These are phyloP conservation scores for Acropternis orthonyx DNA, from an alignment of 2,797 vertebrate species.

Conservation along the genomic window DNA sequence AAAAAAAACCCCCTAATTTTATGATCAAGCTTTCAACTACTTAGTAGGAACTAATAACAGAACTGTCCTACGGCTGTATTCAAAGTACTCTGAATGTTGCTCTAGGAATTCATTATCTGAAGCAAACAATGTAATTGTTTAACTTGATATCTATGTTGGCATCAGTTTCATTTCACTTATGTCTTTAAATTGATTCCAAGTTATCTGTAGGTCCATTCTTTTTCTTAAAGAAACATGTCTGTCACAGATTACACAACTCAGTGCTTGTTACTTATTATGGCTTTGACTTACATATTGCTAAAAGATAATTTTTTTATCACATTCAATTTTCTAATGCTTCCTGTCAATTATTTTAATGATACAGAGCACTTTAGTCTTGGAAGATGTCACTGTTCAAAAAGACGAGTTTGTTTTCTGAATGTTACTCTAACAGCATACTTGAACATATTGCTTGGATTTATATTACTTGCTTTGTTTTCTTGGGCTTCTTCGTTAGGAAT, in stretches of 20 bases:
- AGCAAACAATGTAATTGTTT: not conserved
- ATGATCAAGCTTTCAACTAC: not conserved
- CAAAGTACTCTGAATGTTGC: not conserved
- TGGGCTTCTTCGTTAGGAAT: not conserved
- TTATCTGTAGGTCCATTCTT: not conserved
- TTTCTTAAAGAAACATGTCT: slow-evolving; percentile 11
- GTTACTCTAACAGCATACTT: not conserved
- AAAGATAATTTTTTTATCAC: not conserved
- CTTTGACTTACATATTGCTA: not conserved
- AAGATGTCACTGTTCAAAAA: not conserved
- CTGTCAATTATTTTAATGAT: not conserved
- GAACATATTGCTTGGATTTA: not conserved
- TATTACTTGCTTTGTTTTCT: slow-evolving; percentile 20
- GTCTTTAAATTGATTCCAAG: not conserved
- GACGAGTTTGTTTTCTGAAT: not conserved
- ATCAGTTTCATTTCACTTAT: not conserved
- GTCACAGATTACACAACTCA: not conserved
- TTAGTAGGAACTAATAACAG: not conserved
- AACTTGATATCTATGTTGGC: not conserved
- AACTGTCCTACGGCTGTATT: not conserved
- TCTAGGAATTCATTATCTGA: not conserved
- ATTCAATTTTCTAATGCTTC: not conserved
- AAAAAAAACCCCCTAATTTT: accelerated
- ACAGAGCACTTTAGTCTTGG: not conserved
- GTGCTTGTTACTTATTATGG: not conserved